phyloP scores from a whole-genome alignment of 2,888 invertebrate genomes.

The Parochlus steinenii region DNA sequence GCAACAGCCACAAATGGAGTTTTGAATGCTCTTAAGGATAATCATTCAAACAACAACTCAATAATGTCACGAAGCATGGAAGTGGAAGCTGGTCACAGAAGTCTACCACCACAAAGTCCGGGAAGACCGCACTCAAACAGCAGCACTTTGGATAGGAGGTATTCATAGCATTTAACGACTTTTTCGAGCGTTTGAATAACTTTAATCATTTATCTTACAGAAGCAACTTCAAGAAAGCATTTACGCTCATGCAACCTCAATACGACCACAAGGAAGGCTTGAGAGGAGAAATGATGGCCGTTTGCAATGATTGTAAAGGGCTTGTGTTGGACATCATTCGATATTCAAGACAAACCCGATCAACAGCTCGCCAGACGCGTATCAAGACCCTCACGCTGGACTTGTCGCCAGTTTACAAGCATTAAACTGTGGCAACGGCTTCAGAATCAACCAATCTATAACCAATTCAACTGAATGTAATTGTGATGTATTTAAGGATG shows the following conservation, averaged over 20 bases:
- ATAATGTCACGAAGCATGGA: conserved; percentile 43
- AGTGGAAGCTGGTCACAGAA: conserved; percentile 37
- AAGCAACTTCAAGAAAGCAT: conserved; percentile 11
- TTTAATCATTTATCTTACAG: background rate
- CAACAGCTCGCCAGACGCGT: conserved; percentile 67
- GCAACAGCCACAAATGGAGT: conserved; percentile 18
- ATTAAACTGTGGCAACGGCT: no score
- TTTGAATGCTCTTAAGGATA: conserved; percentile 15
- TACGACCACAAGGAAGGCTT: conserved; percentile 39
- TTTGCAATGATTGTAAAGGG: conserved; percentile 87
- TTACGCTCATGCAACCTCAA: conserved; percentile 10
- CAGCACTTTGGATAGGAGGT: conserved; percentile 39
- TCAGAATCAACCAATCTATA: no score
- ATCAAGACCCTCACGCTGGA: conserved; percentile 67
- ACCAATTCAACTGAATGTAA: no score
- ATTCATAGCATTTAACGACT: conserved; percentile 15
- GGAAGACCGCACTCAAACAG: conserved; percentile 29
- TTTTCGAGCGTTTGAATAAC: conserved; percentile 1
- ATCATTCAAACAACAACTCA: conserved; percentile 19
- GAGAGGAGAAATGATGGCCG: conserved; percentile 67
- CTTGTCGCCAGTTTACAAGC: conserved; percentile 63
- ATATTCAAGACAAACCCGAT: conserved; percentile 66
- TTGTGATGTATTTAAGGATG: no score
- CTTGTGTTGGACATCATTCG: conserved; percentile 89
- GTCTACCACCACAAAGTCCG: conserved; percentile 33